Evolutionary conservation across 1,140 invertebrate species (phyloP), one percentile per base, ranked within the genome.

Genomic region (Pseudachorutes palmiensis): DNA sequence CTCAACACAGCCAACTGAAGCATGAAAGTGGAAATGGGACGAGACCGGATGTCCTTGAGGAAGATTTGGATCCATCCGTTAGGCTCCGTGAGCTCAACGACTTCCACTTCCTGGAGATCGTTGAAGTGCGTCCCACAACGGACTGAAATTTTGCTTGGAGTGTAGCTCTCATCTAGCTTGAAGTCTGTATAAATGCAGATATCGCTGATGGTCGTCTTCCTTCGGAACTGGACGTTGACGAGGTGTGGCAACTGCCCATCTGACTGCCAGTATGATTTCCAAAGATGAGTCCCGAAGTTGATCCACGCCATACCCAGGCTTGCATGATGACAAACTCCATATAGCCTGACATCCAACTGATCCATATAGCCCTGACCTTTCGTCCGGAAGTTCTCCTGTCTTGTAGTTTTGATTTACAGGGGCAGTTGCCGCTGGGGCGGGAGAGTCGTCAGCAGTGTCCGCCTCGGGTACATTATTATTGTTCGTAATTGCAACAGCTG

Each of bases 211-310:
- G 92, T 94, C 1, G 92, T 99, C 81, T 98, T 97, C 73, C 90
- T 84, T 72, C 91, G 87, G 78, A 99, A 99, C 76, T 98, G 94
- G 71, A 99, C 96, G 76, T 98, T 99, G 0, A 99, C 92, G 69
- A 97, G 81, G 80, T 99, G 97, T 3, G 97, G 97, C 67, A 98
- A 83, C 74, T 97, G 94, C 0, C 97, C 97, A 81, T 99, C 97
- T 0, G 95, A 98, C 77, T 99, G 97, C 97, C 97, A 99, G 79
- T 97, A 99, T n/a, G 0, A 94, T 97, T 72, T 98, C 96, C 75
- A 91, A 87, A 62, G 90, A 89, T 78, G 96, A 91, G 79, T 98
- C 95, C 70, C 94, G 79, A 26, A 99, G 78, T 77, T 98, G 95
- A 76, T 98, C 94, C 16, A 99, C 95, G 29, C 97, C 97, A 84